Conservation (phyloP, 2,888 invertebrate species). For the Poecilus cupreus region DNA sequence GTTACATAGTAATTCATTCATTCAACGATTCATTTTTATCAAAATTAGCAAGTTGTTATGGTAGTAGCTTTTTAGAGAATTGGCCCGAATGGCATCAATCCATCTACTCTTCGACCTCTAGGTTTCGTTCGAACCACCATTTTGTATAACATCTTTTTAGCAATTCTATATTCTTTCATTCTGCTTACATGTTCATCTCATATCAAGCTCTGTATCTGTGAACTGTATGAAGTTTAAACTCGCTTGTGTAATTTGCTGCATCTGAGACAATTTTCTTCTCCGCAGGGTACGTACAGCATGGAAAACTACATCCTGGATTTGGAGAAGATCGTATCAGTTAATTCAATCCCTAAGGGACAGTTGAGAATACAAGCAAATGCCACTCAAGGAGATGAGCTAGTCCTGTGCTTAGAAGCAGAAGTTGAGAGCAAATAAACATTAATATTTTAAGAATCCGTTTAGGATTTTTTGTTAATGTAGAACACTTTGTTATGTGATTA, state of each 20-base stretch:
- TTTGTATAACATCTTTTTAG: too few species aligned
- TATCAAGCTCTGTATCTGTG: too few species aligned
- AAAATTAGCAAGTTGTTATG: too few species aligned
- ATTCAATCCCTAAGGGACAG: constrained; percentile 20
- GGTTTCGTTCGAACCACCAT: too few species aligned
- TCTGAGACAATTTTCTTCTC: neutral
- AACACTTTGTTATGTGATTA: neutral
- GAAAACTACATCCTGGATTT: constrained; percentile 44
- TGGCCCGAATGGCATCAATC: too few species aligned
- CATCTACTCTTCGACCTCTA: too few species aligned
- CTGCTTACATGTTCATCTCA: too few species aligned
- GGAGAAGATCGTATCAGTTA: constrained; percentile 6
- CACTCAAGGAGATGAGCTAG: constrained; percentile 46
- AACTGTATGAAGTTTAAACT: too few species aligned
- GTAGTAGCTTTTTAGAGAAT: too few species aligned
- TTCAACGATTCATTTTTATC: too few species aligned
- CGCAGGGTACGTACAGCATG: constrained; percentile 29
- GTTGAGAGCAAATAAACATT: constrained; percentile 41
- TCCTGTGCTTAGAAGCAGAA: constrained; percentile 46
- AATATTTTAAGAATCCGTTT: neutral
- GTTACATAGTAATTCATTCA: too few species aligned
- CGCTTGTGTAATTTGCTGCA: neutral
- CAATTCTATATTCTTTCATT: too few species aligned
- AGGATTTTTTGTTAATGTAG: neutral
- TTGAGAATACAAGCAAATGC: constrained; percentile 39